Evolutionary conservation across 2,113 vertebrate species (phyloP), one percentile per base, ranked within the genome.

Genomic region (Triplophysa dalaica): DNA sequence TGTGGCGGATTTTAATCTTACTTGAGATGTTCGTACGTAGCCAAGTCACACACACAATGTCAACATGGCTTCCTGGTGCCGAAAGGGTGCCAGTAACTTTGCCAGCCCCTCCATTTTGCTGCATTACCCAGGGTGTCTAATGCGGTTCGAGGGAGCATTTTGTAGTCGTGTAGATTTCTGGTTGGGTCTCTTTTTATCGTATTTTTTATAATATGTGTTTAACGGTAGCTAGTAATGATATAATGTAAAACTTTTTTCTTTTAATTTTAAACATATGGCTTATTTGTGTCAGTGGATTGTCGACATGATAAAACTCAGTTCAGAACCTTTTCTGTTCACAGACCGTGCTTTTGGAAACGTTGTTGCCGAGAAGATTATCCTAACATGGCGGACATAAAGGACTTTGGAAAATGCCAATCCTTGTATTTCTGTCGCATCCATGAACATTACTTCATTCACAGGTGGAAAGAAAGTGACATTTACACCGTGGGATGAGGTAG

Each of bases 401-500:
- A 60, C 10, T 54, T 54, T 7, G 17, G 13, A 62, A 63, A 24
- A 63, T 56, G 21, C 10, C 19, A 62, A 19, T 21, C 7, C 21
- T n/a, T 54, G 22, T 13, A 38, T 17, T 13, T 3, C 11, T 79
- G 16, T 70, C 24, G 33, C 16, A 24, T 60, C 43, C 9, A 4
- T 17, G 41, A 64, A 22, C 52, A 80, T 21, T 14, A n/a, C 33
- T 74, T 50, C 29, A 29, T 50, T 80, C 29, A 9, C 58, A 67
- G 52, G 33, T 58, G 22, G n/a, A 41, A 14, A 19, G 38, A 58
- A 72, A 88, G 86, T 77, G 58, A 85, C 78, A 70, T 90, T 92
- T 92, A 92, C 88, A 64, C 95, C 88, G 91, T 98, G 95, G 93
- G 97, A 93, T 98, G 96, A 98, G 97, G 97, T 98, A 98, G 97